Evolutionary conservation across 2,797 vertebrate genomes (phyloP).

Genomic region (Melopsittacus undulatus): DNA sequence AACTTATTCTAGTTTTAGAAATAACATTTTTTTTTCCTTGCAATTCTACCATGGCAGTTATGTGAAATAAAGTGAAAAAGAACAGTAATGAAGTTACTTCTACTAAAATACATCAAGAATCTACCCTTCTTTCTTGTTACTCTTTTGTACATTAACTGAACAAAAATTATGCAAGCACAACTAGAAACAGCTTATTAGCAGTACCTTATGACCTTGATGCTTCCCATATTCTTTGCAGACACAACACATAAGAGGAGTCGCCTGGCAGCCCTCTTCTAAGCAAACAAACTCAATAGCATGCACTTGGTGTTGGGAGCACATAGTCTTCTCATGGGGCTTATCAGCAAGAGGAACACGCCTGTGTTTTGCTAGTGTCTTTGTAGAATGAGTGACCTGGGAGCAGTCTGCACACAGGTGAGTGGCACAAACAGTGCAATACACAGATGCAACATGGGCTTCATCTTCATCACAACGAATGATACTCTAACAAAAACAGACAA

Average conservation of each 20-base stretch:
- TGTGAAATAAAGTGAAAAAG: not conserved
- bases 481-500: constrained; percentile 75
- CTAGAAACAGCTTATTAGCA: not conserved
- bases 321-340: constrained; percentile 97
- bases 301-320: constrained; percentile 96
- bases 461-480: constrained; percentile 96
- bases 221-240: constrained; percentile 99
- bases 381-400: constrained; percentile 96
- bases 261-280: constrained; percentile 92
- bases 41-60: not conserved
- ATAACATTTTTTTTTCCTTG: not conserved
- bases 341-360: constrained; percentile 94
- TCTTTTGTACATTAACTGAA: not conserved
- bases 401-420: constrained; percentile 96
- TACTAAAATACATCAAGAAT: not conserved
- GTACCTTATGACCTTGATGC: constrained; percentile 98
- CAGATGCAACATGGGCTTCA: constrained; percentile 92
- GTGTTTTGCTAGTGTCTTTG: constrained; percentile 96
- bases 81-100: not conserved
- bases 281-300: constrained; percentile 98
- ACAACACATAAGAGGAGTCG: constrained; percentile 96
- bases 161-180: not conserved
- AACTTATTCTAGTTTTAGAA: not conserved
- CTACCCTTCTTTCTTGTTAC: not conserved
- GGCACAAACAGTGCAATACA: constrained; percentile 97